Base-by-base conservation (phyloP, 1,140 invertebrate species). In the Meloidogyne exigua region DNA sequence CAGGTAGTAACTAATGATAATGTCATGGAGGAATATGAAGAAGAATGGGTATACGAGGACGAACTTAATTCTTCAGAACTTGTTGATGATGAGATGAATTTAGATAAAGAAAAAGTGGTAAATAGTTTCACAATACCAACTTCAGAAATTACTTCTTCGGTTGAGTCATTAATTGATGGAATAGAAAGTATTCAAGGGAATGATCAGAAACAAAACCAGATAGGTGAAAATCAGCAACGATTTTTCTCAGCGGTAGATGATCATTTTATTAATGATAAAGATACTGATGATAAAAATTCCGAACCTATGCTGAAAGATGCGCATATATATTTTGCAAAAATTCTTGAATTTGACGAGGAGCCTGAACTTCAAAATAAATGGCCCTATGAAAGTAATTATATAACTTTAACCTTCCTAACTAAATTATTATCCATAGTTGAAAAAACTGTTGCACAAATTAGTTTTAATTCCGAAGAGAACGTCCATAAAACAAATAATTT, bases 291-390 rank as follows among this genome's bases (percentile, higher is more conserved):
- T 7, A n/a, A 5, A 7, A 57, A n/a, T 57, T 57, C 49, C 1
- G 18, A 57, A n/a, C 49, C 18, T 2, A 57, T 57, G 49, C 49
- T 57, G 21, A 2, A 57, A 7, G 49, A 57, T 57, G 21, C 49
- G 3, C 18, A 57, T n/a, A 57, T 71, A 62, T 71, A 71, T 28
- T 71, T 71, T 44, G 18, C 36, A 25, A 71, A 71, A 71, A 71
- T 71, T 23, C 39, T 71, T 2, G 32, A 71, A 15, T 71, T 71
- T 71, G 69, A 28, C 9, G 69, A 71, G 36, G 69, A 71, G 18
- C 49, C 49, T 57, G 49, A 57, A 57, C 13, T n/a, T 57, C 49
- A n/a, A 57, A 57, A 57, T 57, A 57, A 57, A 57, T 57, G 49
- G 49, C 49, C 49, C 9, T n/a, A n/a, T 57, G 18, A n/a, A 10